Conservation (phyloP, 2,797 vertebrate species). For the Rousettus madagascariensis region DNA sequence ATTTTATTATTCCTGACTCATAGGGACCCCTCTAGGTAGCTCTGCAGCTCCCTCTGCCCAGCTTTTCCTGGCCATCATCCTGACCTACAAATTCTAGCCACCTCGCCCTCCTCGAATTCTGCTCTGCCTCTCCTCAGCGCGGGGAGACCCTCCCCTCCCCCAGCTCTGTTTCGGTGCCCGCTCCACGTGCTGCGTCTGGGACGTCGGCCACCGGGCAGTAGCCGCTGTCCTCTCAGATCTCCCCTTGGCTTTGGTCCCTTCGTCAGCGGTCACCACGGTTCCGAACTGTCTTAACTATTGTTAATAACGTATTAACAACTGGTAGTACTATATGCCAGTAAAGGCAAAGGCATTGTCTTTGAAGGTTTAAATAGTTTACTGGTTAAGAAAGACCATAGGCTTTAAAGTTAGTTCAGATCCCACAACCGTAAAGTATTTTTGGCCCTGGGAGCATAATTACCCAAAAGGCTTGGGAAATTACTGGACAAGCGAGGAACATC, state of each 20-base stretch:
- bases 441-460: neutral
- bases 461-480: neutral
- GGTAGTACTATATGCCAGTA: neutral
- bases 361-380: neutral
- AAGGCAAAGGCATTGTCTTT: neutral
- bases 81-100: neutral
- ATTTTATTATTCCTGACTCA: neutral
- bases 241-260: neutral
- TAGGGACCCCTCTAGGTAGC: neutral
- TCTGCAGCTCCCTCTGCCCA: neutral
- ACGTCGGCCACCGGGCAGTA: neutral
- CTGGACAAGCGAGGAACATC: neutral
- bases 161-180: neutral
- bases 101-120: neutral
- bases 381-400: neutral
- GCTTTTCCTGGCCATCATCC: neutral
- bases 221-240: neutral
- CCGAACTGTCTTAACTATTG: neutral
- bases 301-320: neutral
- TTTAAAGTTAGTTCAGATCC: slow-evolving; percentile 30
- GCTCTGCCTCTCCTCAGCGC: neutral
- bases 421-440: slow-evolving; percentile 1
- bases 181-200: neutral
- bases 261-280: neutral
- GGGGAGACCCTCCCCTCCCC: neutral